Conservation (phyloP, 1,140 invertebrate genomes). For the Coenobita brevimanus region DNA sequence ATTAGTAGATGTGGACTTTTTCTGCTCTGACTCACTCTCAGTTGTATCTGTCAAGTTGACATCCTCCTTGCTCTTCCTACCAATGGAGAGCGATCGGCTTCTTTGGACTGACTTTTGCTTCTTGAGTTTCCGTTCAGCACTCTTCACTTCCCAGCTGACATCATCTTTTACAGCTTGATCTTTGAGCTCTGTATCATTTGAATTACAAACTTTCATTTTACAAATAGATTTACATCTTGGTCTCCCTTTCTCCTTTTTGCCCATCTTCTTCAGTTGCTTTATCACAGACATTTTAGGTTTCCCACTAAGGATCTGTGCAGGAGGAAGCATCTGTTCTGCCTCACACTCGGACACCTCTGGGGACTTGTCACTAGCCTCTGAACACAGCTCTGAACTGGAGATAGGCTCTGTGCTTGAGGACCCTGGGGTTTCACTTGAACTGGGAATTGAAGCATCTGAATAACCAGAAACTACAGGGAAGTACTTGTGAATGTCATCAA, state of each 20-base stretch:
- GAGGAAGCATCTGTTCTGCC: background rate
- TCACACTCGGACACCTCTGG: constrained; percentile 57
- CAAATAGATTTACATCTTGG: constrained; percentile 28
- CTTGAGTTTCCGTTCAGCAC: constrained; percentile 22
- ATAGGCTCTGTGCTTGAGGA: constrained; percentile 67
- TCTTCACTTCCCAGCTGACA: background rate
- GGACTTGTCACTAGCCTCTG: constrained; percentile 64
- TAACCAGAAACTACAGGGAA: constrained; percentile 64
- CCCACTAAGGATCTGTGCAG: background rate
- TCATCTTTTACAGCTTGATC: background rate
- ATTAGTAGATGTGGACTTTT: background rate
- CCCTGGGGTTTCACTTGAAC: constrained; percentile 66
- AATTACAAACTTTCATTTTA: background rate
- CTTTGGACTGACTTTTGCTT: constrained; percentile 24
- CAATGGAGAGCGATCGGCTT: constrained; percentile 30
- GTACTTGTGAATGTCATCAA: constrained; percentile 69
- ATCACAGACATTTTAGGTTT: background rate
- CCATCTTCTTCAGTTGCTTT: background rate
- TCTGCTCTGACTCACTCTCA: constrained; percentile 57
- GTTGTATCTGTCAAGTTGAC: constrained; percentile 43
- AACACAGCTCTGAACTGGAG: constrained; percentile 65
- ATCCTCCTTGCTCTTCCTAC: constrained; percentile 26
- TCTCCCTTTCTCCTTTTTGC: background rate
- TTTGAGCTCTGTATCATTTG: background rate
- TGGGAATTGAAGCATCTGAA: constrained; percentile 53